phyloP scores from a whole-genome alignment of 2,113 vertebrate genomes.

The Menura novaehollandiae region DNA sequence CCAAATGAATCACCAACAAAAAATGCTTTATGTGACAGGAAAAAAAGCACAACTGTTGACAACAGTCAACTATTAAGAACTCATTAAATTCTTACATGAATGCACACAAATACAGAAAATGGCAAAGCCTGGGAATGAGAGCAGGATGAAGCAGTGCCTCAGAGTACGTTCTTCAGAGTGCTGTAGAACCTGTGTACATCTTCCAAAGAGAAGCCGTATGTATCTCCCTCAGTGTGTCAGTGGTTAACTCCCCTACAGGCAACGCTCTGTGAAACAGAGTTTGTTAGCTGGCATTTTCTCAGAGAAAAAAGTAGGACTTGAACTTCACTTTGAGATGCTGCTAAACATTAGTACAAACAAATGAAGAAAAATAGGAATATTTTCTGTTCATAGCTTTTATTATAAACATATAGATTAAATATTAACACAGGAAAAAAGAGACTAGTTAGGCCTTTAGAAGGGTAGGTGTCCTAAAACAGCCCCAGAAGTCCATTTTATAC shows the following conservation, averaged over 20 bases:
- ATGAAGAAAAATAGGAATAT: rapidly evolving
- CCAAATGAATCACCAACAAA: not conserved
- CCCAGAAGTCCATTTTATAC: not conserved
- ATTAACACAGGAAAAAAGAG: not conserved
- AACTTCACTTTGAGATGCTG: not conserved
- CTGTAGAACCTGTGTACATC: not conserved
- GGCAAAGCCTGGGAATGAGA: not conserved
- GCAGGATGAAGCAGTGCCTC: not conserved
- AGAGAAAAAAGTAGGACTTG: not conserved
- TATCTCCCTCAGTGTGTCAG: not conserved
- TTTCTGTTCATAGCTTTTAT: slow-evolving; percentile 2
- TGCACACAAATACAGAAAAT: not conserved
- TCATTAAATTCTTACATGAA: not conserved
- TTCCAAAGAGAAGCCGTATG: not conserved
- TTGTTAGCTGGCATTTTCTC: not conserved
- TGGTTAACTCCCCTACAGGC: not conserved
- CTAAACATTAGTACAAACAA: not conserved
- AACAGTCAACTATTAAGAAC: not conserved
- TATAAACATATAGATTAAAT: slow-evolving; percentile 14
- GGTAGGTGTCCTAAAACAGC: not conserved
- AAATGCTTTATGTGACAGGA: not conserved
- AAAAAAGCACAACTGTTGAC: not conserved
- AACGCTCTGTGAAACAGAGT: not conserved
- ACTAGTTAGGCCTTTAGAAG: not conserved
- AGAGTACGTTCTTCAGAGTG: not conserved